Evolutionary conservation across 2,113 vertebrate genomes (phyloP).

Genomic region (Plecotus auritus): DNA sequence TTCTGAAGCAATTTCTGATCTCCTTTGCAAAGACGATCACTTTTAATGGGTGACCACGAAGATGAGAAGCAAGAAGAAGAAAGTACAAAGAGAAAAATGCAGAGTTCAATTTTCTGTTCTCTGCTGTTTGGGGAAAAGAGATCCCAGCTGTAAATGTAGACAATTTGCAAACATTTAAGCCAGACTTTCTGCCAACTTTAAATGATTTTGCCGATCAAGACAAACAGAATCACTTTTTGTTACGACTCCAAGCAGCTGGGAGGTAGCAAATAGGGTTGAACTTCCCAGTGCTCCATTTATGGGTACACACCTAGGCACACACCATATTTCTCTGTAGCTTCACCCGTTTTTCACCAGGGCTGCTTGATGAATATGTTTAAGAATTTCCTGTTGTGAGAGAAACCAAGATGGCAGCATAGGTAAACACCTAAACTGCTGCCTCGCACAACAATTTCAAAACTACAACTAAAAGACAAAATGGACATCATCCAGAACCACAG

Average conservation of each 20-base stretch:
- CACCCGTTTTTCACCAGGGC: not conserved
- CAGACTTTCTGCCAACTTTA: not conserved
- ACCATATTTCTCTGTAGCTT: not conserved
- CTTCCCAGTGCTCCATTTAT: not conserved
- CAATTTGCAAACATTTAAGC: conserved; percentile 21
- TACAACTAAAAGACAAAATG: too few species aligned
- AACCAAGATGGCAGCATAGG: too few species aligned
- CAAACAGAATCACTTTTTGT: not conserved
- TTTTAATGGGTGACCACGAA: not conserved
- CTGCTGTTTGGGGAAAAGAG: not conserved
- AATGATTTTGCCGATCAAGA: not conserved
- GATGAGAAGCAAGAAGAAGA: conserved; percentile 11
- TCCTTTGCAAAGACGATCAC: conserved; percentile 28
- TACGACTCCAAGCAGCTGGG: not conserved
- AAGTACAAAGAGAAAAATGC: not conserved
- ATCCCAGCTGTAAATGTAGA: not conserved
- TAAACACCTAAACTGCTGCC: too few species aligned
- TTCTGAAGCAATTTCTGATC: conserved; percentile 57
- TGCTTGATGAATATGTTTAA: not conserved
- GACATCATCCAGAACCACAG: too few species aligned
- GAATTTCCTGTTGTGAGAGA: not conserved
- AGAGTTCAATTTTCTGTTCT: not conserved
- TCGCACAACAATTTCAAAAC: too few species aligned
- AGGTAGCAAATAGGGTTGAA: not conserved
- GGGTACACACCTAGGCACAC: too few species aligned